Base-by-base conservation (phyloP, 2,113 vertebrate genomes). In the Anarrhichthys ocellatus region DNA sequence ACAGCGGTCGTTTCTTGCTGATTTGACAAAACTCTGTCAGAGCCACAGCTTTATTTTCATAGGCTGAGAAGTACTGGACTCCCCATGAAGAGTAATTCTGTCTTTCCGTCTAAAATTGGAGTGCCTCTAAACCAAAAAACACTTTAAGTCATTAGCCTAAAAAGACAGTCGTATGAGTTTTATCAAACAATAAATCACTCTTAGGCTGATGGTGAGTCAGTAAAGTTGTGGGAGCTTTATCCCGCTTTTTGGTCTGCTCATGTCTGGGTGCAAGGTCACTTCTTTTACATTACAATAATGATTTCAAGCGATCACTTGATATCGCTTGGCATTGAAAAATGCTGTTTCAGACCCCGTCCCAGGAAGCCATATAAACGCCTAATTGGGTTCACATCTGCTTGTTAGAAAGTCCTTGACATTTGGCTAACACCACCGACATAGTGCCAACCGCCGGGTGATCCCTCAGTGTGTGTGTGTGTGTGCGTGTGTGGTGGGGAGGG, bases 381-480 rank as follows among this genome's bases (percentile, higher is more conserved):
- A 86, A 88, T 87, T 88, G 73, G 69, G 83, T 85, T 88, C 76
- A 83, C 65, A 71, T 78, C 54, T 74, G 83, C 73, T 66, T 83
- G 65, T 73, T 82, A 62, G 81, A 83, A 84, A 70, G 87, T 84
- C 89, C 83, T 89, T 90, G 87, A 88, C 85, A 86, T 89, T 87
- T 89, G 81, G 78, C 34, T 63, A 71, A 82, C 61, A 36, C 1
- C 24, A 17, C 65, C 46, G 69, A 66, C 65, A 69, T 34, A 7
- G 58, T 74, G 83, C 58, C 80, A 81, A 9, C 66, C 36, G 46
- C 44, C n/a, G 52, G 46, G 46, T 87, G 80, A 80, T 74, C 69
- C 11, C 75, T 52, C 44, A 27, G 56, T 14, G 40, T 50, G 40
- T 15, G 9, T 32, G 48, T 76, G 77, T 36, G 10, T 14, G 38